Percentiles rank a stretch among this genome's conserved stretches.
Conservation (phyloP, 2,888 invertebrate genomes). For the Nipponacmea schrenckii region DNA sequence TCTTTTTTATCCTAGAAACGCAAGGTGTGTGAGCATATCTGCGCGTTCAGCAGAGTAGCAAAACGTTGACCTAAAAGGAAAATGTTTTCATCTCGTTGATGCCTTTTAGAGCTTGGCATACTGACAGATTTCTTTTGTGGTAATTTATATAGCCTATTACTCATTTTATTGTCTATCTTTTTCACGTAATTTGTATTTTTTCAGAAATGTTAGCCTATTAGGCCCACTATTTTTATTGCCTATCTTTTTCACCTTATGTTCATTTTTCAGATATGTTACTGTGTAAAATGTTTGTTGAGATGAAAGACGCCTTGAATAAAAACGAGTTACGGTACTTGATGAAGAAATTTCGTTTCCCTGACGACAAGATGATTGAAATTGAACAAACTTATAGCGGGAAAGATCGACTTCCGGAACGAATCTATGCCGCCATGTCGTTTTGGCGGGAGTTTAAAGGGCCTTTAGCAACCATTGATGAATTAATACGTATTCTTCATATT, state of each 20-base stretch:
- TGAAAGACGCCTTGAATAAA: conserved; percentile 56
- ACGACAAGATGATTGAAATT: conserved; percentile 57
- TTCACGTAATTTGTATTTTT: conserved; percentile 12
- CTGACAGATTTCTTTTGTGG: no score
- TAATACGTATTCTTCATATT: conserved; percentile 60
- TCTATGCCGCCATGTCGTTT: conserved; percentile 49
- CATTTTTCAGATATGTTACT: conserved; percentile 54
- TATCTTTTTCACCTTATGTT: not conserved
- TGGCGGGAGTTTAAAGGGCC: conserved; percentile 57
- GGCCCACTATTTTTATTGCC: no score
- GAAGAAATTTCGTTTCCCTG: conserved; percentile 59
- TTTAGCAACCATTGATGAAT: conserved; percentile 56
- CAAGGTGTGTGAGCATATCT: no score
- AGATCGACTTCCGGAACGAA: conserved; percentile 55
- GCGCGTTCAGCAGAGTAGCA: no score
- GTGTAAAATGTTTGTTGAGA: conserved; percentile 53
- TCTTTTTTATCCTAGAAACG: no score
- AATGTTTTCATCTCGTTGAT: no score
- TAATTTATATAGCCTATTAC: no score
- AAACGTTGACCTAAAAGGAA: no score
- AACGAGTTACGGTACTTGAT: conserved; percentile 60
- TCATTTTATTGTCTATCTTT: no score
- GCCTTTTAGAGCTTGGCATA: no score
- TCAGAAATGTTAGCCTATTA: conserved; percentile 59
- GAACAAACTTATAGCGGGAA: conserved; percentile 60